Evolutionary conservation across 2,113 vertebrate genomes (phyloP).

Genomic region (Glaucidium brasilianum): DNA sequence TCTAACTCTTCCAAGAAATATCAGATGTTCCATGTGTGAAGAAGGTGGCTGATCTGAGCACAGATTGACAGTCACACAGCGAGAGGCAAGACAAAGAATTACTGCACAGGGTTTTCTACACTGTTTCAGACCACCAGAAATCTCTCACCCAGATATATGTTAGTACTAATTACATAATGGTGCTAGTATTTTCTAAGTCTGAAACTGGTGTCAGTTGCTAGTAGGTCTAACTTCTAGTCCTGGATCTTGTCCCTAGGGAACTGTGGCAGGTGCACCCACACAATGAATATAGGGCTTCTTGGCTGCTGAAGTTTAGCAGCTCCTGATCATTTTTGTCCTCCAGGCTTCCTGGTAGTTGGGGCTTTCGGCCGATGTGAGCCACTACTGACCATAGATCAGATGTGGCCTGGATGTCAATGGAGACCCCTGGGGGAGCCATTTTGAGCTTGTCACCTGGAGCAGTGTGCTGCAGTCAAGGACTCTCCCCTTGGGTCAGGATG

Average conservation of each 20-base stretch:
- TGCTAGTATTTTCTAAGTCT: not conserved
- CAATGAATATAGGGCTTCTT: too few relatives aligned
- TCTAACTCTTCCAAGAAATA: not conserved
- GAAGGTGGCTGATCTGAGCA: not conserved
- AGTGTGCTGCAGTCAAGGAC: too few relatives aligned
- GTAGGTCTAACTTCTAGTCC: not conserved
- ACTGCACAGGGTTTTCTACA: not conserved
- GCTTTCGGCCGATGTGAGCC: too few relatives aligned
- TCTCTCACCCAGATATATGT: not conserved
- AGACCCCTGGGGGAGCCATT: too few relatives aligned
- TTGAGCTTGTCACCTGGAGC: too few relatives aligned
- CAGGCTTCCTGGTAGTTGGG: too few relatives aligned
- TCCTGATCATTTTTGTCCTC: too few relatives aligned
- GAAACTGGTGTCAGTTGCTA: not conserved
- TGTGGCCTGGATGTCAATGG: too few relatives aligned
- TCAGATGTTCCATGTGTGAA: not conserved
- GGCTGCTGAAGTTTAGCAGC: too few relatives aligned
- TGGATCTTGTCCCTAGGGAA: not conserved
- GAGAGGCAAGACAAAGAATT: not conserved
- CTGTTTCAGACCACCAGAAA: not conserved
- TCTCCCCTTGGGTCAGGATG: too few relatives aligned
- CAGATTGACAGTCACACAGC: accelerated
- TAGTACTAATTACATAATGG: not conserved
- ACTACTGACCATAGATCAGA: too few relatives aligned
- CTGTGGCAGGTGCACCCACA: too few relatives aligned